Base-by-base conservation (phyloP, 2,797 vertebrate species). In the Lagocephalus sceleratus region DNA sequence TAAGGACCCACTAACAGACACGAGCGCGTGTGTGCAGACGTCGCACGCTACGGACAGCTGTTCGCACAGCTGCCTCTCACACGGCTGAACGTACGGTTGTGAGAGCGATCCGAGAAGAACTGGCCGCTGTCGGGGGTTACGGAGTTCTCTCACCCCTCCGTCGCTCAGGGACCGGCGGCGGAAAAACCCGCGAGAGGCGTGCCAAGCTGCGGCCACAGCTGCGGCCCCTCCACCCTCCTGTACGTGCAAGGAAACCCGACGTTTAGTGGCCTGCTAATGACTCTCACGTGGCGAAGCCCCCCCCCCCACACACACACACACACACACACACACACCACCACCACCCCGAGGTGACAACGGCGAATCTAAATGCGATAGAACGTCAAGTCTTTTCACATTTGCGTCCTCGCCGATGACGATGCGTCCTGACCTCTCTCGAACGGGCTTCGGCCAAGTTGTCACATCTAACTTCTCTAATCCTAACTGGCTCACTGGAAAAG, bases 41-140 rank as follows among this genome's bases (percentile, higher is more conserved):
- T 73, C 60, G 60, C 69, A 57, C 60, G 73, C 79, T 72, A 48
- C 54, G 62, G 79, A 76, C 85, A 87, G 83, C 81, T 87, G 82
- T 85, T 79, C 57, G 6, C 71, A 68, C 87, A 88, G 85, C 85
- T 88, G 84, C 64, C 16, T 40, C 43, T 41, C 57, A 35, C 68
- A 39, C 44, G 25, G 46, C 35, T 44, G 43, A 45, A 35, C 29
- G 20, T 20, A 51, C 43, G 44, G 54, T 66, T 43, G 51, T 21
- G 47, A 47, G 54, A 54, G 61, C 46, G 54, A 47, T 59, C 54
- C 53, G 61, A 19, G 64, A 38, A 57, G 51, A 66, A 39, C 25
- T 39, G 20, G 46, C 25, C 26, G n/a, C 63, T 21, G 61, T 38
- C 26, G 67, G 76, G 76, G 79, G 76, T 82, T 63, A 72, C 2